Evolutionary conservation across 2,113 vertebrate species (phyloP).

Genomic region (Phoenicopterus ruber): DNA sequence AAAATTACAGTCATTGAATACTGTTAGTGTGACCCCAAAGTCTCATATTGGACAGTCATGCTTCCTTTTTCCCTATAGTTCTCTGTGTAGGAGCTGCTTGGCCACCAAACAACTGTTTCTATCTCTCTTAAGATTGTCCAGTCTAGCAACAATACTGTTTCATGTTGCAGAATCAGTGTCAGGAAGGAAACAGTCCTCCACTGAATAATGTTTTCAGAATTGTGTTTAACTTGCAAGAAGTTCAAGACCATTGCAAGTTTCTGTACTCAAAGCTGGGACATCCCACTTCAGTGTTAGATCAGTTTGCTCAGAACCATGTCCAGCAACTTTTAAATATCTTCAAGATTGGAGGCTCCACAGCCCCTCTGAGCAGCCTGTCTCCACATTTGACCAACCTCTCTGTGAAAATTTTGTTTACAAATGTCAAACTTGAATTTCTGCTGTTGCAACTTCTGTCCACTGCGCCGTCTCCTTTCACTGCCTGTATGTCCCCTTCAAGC

Average conservation of each 20-base stretch:
- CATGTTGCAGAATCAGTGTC: background rate
- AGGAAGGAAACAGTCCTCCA: background rate
- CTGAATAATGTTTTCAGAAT: background rate
- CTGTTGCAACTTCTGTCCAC: background rate
- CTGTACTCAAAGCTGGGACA: background rate
- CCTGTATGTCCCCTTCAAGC: background rate
- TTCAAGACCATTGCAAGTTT: background rate
- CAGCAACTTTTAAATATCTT: background rate
- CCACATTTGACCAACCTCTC: background rate
- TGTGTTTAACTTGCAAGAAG: background rate
- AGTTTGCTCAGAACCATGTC: background rate
- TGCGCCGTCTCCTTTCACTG: background rate
- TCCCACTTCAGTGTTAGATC: background rate
- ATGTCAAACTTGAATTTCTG: background rate
- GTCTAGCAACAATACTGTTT: background rate
- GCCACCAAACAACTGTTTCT: background rate
- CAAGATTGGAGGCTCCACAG: background rate
- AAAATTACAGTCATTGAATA: background rate
- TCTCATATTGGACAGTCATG: background rate
- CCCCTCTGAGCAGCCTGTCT: background rate
- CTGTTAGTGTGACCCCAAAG: background rate
- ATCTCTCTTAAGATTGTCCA: background rate
- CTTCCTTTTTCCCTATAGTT: background rate
- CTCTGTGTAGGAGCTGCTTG: accelerated
- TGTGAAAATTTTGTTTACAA: background rate